Base-by-base conservation (phyloP, 2,113 vertebrate species). In the Neogobius melanostomus region DNA sequence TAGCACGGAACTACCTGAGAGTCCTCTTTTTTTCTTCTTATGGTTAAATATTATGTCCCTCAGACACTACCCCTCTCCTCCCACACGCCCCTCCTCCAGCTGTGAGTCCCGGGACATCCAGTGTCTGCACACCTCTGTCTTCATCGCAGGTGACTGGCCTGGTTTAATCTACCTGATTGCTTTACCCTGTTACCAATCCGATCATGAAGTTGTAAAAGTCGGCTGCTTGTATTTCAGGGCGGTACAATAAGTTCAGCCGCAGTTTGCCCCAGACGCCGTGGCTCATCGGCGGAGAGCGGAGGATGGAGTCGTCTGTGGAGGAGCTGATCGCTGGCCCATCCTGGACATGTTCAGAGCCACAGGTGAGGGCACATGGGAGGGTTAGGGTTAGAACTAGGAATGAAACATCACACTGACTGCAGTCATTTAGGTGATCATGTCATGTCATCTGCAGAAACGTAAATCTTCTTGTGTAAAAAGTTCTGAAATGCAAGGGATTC, bases 221-320 rank as follows among this genome's bases (percentile, higher is more conserved):
- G 4, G 4, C 21, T 2, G 21, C 21, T 59, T 9, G 11, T 57
- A 5, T 5, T 61, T 8, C 59, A 99, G 98, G 97, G 51, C 92
- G 98, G 71, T 99, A 99, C 81, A 99, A 99, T 86, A 99, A 99
- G 93, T 99, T 95, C 64, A 96, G 94, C 15, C 95, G 98, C 80
- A 95, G 90, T 66, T 93, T 99, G 63, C 97, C 98, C 48, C 98
- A 99, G 88, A 99, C 98, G 8, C 97, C 97, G 49, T 99, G 98
- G 98, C 91, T 99, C 83, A 99, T 99, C 61, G 96, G 97, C 21
- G 98, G 98, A 11, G 95, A 99, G 88, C 82, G 97, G 76, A 95
- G 96, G 81, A 94, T 99, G 94, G 97, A 99, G 66, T 98, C 97
- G 46, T 99, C 98, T 0, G 98, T 99, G 81, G 98, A 98, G 90